A percentile compares a stretch with the other conserved stretches of the same genome.
phyloP scores from a whole-genome alignment of 1,140 invertebrate genomes.

The Drosophila rufa region DNA sequence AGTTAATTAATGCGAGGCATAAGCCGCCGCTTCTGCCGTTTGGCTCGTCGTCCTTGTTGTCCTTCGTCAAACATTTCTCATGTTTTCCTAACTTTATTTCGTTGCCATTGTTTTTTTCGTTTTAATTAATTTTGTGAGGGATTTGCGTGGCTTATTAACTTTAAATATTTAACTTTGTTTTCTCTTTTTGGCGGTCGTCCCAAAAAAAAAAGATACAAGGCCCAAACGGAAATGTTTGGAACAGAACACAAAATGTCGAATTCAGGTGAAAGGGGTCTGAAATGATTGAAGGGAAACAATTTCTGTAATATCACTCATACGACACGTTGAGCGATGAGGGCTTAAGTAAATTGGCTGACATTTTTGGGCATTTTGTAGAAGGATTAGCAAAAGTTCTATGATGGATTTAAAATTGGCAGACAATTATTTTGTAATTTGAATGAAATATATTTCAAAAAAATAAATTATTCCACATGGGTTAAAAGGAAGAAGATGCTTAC shows the following conservation, averaged over 20 bases:
- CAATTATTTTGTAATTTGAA: background rate
- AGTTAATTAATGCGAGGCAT: slow-evolving; percentile 74
- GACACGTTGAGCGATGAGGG: slow-evolving; percentile 8
- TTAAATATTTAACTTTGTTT: slow-evolving; percentile 67
- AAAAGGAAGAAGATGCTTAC: no score
- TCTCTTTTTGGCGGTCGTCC: background rate
- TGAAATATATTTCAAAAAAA: no score
- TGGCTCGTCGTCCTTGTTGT: slow-evolving; percentile 65
- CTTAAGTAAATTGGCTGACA: no score
- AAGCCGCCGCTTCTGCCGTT: slow-evolving; percentile 56
- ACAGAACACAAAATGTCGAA: slow-evolving; percentile 15
- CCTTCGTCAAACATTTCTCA: slow-evolving; percentile 63
- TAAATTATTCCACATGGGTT: no score
- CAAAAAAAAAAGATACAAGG: background rate
- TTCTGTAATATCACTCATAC: slow-evolving; percentile 14
- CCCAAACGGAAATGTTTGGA: background rate
- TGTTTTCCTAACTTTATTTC: slow-evolving; percentile 47
- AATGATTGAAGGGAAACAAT: slow-evolving; percentile 5
- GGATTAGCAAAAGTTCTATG: no score
- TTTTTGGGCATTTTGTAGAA: background rate
- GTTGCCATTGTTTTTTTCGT: slow-evolving; percentile 40
- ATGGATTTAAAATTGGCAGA: background rate
- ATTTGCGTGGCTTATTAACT: slow-evolving; percentile 75
- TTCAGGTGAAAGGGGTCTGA: slow-evolving; percentile 2
- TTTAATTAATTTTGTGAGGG: slow-evolving; percentile 75